Evolutionary conservation across 2,797 vertebrate species (phyloP), one percentile per base, ranked within the genome.

Genomic region (Streptopelia turtur): DNA sequence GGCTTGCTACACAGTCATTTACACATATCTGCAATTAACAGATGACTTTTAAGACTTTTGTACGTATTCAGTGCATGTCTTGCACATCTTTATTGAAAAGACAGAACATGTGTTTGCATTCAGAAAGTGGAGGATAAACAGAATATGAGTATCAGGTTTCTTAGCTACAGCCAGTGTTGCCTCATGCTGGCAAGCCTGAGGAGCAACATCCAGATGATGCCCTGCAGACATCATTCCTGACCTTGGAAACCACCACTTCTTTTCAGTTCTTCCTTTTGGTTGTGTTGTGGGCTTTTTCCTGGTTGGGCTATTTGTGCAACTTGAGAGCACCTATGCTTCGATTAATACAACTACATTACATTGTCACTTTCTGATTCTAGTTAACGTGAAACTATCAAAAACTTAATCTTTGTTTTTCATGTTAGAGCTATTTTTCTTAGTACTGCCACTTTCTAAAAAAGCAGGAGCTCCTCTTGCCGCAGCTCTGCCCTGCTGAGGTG

Each of bases 41-140:
- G 76, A 43, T 75, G 24, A 56, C 52, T 79, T 91, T 35, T 52
- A 68, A 59, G 72, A 43, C 33, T 75, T 53, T 27, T 64, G 43
- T 70, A 77, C 31, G 64, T 91, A 30, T 53, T 76, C 50, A 10
- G 25, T 56, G 66, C 52, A 37, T 33, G 23, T 77, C 59, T 79
- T 77, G 20, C 71, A 35, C 66, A 37, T 89, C n/a, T 31, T 65
- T 77, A 28, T 31, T 79, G 77, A 71, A 79, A 89, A 80, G 56
- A 41, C 33, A 75, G 74, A 90, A 90, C 94, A 78, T 83, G 25
- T 92, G 94, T 89, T 96, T 89, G 33, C 71, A 55, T 92, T 89
- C 71, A 89, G 93, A 79, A 76, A 25, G 61, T 45, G 43, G 12
- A 25, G 53, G 16, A 41, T 80, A 50, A 84, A 81, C 28, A 77